Conservation (phyloP, 2,113 vertebrate genomes). For the Scomber scombrus region DNA sequence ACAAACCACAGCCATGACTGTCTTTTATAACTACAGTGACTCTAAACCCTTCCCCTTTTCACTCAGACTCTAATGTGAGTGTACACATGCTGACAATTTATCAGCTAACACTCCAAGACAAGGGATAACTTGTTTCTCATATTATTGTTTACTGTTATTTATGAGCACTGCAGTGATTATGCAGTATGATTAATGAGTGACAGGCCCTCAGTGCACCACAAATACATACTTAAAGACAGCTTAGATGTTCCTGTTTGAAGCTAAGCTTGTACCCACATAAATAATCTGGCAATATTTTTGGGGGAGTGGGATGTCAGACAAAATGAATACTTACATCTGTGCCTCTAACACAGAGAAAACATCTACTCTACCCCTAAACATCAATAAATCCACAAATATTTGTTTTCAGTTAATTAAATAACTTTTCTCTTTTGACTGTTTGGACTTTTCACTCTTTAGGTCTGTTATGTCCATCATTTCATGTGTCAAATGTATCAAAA, state of each 20-base stretch:
- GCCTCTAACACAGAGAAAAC: neutral
- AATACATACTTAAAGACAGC: neutral
- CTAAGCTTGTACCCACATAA: neutral
- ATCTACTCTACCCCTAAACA: neutral
- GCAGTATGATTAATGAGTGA: slow-evolving; percentile 24
- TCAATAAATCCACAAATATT: slow-evolving; percentile 9
- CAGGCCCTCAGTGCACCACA: neutral
- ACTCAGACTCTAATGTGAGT: slow-evolving; percentile 8
- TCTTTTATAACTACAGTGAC: slow-evolving; percentile 5
- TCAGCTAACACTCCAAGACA: slow-evolving; percentile 13
- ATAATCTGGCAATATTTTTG: slow-evolving; percentile 1
- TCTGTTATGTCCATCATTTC: slow-evolving; percentile 44
- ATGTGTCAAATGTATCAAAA: slow-evolving; percentile 23
- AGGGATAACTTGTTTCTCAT: slow-evolving; percentile 18
- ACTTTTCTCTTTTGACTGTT: slow-evolving; percentile 5
- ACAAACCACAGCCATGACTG: slow-evolving; percentile 20
- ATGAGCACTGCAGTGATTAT: slow-evolving; percentile 29
- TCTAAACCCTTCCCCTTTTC: slow-evolving; percentile 12
- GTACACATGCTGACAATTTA: slow-evolving; percentile 18
- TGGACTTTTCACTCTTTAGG: neutral
- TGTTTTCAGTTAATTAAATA: neutral
- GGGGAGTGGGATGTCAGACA: neutral
- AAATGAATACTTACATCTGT: slow-evolving; percentile 12
- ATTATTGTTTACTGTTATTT: slow-evolving; percentile 37
- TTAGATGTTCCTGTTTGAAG: neutral